These are phyloP conservation scores for Caenorhabditis sp. DNA, from an alignment of 2,888 invertebrate species.

Conservation along the genomic window DNA sequence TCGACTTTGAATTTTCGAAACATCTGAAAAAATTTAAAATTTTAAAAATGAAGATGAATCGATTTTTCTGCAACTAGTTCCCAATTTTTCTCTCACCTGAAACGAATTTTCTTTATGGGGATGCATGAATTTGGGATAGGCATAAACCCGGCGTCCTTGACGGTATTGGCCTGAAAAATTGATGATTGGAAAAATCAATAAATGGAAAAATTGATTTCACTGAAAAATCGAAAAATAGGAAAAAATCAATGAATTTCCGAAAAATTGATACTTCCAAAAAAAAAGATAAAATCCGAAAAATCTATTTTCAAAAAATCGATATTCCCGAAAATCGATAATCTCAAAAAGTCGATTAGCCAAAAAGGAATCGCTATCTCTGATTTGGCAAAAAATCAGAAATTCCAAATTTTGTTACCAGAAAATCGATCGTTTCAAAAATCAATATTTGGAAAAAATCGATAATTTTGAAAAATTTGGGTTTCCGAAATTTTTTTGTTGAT, in stretches of 20 bases:
- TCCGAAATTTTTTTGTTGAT: too few relatives aligned
- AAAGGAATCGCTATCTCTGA: too few relatives aligned
- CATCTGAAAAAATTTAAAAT: neutral
- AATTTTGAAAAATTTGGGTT: too few relatives aligned
- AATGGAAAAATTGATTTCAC: neutral
- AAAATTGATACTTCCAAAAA: too few relatives aligned
- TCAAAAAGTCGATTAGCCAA: too few relatives aligned
- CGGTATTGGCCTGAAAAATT: constrained; percentile 22
- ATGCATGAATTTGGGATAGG: constrained; percentile 40
- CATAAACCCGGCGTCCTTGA: constrained; percentile 28
- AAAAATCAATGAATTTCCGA: constrained; percentile 1
- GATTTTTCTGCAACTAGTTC: too few relatives aligned
- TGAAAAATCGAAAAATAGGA: neutral
- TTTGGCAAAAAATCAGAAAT: neutral
- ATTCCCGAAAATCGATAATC: too few relatives aligned
- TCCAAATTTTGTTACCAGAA: constrained; percentile 1
- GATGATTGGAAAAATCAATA: neutral
- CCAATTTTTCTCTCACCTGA: constrained; percentile 7
- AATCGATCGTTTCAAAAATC: neutral
- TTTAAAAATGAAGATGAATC: too few relatives aligned
- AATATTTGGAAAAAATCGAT: neutral
- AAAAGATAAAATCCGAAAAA: too few relatives aligned
- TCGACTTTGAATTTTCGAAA: constrained; percentile 38
- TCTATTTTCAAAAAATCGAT: too few relatives aligned
- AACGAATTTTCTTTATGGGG: constrained; percentile 29